Conservation (phyloP, 2,888 invertebrate genomes). For the Agrilus biguttatus region DNA sequence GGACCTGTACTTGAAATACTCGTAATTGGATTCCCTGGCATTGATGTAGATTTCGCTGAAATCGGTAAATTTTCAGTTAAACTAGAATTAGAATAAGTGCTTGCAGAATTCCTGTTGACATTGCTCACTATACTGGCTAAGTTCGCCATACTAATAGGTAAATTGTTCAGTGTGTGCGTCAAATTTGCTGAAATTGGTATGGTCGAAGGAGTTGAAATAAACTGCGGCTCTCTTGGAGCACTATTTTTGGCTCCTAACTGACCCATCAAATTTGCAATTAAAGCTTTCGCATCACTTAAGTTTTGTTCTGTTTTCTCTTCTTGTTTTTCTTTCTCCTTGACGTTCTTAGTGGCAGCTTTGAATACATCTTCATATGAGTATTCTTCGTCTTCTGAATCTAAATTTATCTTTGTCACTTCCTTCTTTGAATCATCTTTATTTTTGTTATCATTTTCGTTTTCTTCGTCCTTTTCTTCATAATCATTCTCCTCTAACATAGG, state of each 20-base stretch:
- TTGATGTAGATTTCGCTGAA: too few species aligned
- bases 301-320: slow-evolving; percentile 27
- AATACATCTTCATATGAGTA: slow-evolving; percentile 75
- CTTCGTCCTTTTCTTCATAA: slow-evolving; percentile 5
- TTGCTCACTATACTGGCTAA: slow-evolving; percentile 11
- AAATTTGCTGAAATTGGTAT: slow-evolving; percentile 16
- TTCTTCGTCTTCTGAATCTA: slow-evolving; percentile 61
- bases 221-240: background rate
- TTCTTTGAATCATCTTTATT: slow-evolving; percentile 16
- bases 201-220: slow-evolving; percentile 3
- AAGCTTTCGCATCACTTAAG: slow-evolving; percentile 41
- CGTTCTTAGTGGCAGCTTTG: slow-evolving; percentile 59
- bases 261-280: slow-evolving; percentile 50
- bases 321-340: slow-evolving; percentile 44
- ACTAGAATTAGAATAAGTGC: too few species aligned
- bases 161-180: slow-evolving; percentile 13
- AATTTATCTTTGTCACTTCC: slow-evolving; percentile 25
- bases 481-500: slow-evolving; percentile 23
- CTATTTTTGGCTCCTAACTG: slow-evolving; percentile 9
- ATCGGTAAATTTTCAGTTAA: too few species aligned
- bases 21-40: too few species aligned
- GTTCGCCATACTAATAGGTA: slow-evolving; percentile 18
- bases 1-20: too few species aligned
- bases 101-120: too few species aligned
- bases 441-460: slow-evolving; percentile 12